phyloP scores from a whole-genome alignment of 2,113 vertebrate species.

The Xenus cinereus region DNA sequence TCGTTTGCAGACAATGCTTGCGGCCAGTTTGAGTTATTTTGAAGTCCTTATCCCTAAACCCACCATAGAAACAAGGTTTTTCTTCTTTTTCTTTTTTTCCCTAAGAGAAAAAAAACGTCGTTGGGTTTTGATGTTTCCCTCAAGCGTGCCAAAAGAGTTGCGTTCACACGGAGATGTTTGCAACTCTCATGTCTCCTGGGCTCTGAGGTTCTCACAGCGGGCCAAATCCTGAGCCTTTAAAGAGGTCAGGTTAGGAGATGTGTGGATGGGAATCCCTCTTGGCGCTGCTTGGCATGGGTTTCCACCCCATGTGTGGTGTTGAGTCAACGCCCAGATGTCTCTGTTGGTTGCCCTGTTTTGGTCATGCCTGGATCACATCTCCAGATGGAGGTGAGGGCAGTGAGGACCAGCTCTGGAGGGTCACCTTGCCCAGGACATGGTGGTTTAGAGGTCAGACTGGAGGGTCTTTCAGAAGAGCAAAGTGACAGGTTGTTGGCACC shows the following conservation, averaged over 20 bases:
- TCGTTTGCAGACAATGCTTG: neutral
- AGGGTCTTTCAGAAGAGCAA: neutral
- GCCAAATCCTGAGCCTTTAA: neutral
- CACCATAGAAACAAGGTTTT: neutral
- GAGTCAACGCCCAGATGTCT: neutral
- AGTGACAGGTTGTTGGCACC: neutral
- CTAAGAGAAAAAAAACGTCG: neutral
- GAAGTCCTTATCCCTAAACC: neutral
- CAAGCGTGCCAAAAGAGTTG: neutral
- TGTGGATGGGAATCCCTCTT: neutral
- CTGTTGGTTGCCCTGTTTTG: neutral
- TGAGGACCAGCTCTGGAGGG: neutral
- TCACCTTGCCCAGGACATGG: neutral
- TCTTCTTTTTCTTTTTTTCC: neutral
- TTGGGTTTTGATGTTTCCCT: neutral
- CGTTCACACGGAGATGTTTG: rapidly evolving
- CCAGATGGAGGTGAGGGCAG: neutral
- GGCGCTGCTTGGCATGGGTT: neutral
- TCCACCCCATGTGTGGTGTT: neutral
- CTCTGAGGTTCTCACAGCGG: neutral
- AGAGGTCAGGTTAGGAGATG: neutral
- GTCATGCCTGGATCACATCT: neutral
- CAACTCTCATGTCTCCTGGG: neutral
- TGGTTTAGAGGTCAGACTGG: neutral
- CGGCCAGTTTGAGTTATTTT: neutral